Base-by-base conservation (phyloP, 1,140 invertebrate species). In the Teleopsis dalmanni region DNA sequence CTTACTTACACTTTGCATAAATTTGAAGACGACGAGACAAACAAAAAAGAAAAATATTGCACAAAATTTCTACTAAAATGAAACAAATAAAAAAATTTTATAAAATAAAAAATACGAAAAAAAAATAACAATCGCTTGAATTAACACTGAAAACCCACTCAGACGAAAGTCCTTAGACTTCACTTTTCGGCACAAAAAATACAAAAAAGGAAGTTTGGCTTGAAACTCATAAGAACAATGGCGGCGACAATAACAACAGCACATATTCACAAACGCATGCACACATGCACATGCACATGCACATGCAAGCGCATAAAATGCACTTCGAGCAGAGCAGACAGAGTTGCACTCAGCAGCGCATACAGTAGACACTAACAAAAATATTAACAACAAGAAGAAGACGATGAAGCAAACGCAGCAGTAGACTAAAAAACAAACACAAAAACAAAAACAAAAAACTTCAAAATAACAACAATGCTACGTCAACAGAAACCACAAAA, bases 81-180 rank as follows among this genome's bases (percentile, higher is more conserved):
- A n/a, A n/a, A n/a, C n/a, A n/a, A n/a, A n/a, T n/a, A n/a, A n/a
- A n/a, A n/a, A n/a, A n/a, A n/a, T n/a, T n/a, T n/a, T n/a, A n/a
- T n/a, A n/a, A n/a, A n/a, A n/a, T n/a, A n/a, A n/a, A n/a, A n/a
- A n/a, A n/a, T n/a, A n/a, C n/a, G n/a, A n/a, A n/a, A n/a, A n/a
- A n/a, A n/a, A n/a, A n/a, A n/a, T n/a, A n/a, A n/a, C n/a, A n/a
- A n/a, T 57, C 57, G 54, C 59, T 62, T 59, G 62, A 64, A 64
- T 57, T 61, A 64, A 58, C 54, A 59, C 53, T 51, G 48, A 54
- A 58, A 62, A 62, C 65, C 62, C 62, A 65, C 62, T 65, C 62
- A 65, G 62, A 65, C 62, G 52, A 65, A 65, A 65, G 62, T 65
- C 62, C 62, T 65, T 65, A 65, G 62, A 65, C 62, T 61, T 55